These are phyloP conservation scores for Agrotis segetum DNA, from an alignment of 2,888 invertebrate species.

Conservation along the genomic window DNA sequence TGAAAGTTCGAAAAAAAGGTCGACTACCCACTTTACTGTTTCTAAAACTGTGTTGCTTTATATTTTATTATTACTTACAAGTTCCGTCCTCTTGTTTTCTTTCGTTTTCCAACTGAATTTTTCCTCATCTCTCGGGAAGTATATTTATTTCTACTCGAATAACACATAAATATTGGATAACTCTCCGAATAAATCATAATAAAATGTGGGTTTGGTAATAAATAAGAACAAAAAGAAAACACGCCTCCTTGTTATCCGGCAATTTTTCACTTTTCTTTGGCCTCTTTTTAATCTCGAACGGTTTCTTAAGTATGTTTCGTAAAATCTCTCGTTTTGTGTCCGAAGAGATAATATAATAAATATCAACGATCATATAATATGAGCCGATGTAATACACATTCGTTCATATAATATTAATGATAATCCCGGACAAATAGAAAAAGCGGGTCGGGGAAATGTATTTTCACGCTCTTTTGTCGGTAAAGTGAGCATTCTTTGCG, in stretches of 20 bases:
- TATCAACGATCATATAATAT: constrained; percentile 21
- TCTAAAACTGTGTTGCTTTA: constrained; percentile 68
- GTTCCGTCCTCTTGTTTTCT: constrained; percentile 49
- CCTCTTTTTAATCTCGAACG: constrained; percentile 41
- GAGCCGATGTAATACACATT: constrained; percentile 7
- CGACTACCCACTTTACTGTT: constrained; percentile 73
- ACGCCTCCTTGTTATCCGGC: constrained; percentile 32
- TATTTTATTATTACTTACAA: constrained; percentile 65
- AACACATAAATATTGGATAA: constrained; percentile 50
- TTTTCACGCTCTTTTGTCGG: constrained; percentile 26
- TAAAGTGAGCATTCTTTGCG: neutral
- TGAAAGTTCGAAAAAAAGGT: constrained; percentile 69
- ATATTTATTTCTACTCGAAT: constrained; percentile 51
- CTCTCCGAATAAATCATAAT: constrained; percentile 49
- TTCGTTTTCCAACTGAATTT: constrained; percentile 49
- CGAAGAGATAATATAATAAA: constrained; percentile 51
- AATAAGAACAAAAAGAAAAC: constrained; percentile 47
- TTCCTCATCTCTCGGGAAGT: constrained; percentile 26
- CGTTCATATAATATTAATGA: constrained; percentile 41
- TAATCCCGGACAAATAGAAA: constrained; percentile 41
- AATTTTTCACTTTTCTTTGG: constrained; percentile 46
- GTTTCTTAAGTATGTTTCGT: constrained; percentile 45
- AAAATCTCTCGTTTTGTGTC: constrained; percentile 29
- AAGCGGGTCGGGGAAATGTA: constrained; percentile 22
- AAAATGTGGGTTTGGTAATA: constrained; percentile 45